Evolutionary conservation across 2,797 vertebrate genomes (phyloP), one percentile per base, ranked within the genome.

Genomic region (Propithecus deckenii): DNA sequence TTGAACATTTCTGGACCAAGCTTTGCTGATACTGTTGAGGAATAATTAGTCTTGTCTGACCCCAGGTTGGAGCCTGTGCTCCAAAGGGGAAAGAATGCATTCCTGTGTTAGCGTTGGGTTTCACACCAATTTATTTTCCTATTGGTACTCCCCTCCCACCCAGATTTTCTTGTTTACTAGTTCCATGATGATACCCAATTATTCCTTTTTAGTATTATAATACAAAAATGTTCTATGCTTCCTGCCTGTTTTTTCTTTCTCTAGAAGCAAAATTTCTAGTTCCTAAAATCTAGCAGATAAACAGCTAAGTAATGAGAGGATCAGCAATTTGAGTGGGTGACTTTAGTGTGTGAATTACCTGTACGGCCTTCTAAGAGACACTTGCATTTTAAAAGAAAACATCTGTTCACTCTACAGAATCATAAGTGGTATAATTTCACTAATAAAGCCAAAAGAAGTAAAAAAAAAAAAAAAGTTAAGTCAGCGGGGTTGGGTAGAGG

Each of bases 371-470:
- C 88, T 79, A 67, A 59, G 52, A 91, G 86, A 50, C 41, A 59
- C 65, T 65, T 86, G 52, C 35, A 46, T 83, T 94, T 83, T 75
- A 72, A 95, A 91, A 92, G 80, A 92, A 92, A 69, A 67, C 46
- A 38, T 12, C 12, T 76, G 12, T 76, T 91, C 17, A 67, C 0
- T 12, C 18, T 61, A 32, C 67, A 80, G 52, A 63, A 32, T 75
- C 52, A 22, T 59, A 76, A 50, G 15, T 80, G 28, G 59, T 91
- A 32, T 14, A 71, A 81, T 94, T 95, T 72, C 74, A 72, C 69
- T 76, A 17, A 7, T 35, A 46, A 65, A 43, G 32, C 67, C 72
- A 89, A 76, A 85, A 61, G 35, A 50, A 72, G 28, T 57, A 46
- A 78, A 67, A 67, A 22, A 52, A 52, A 52, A 52, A 52, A 57